Base-by-base conservation (phyloP, 2,888 invertebrate species). In the Archips crataeganus region DNA sequence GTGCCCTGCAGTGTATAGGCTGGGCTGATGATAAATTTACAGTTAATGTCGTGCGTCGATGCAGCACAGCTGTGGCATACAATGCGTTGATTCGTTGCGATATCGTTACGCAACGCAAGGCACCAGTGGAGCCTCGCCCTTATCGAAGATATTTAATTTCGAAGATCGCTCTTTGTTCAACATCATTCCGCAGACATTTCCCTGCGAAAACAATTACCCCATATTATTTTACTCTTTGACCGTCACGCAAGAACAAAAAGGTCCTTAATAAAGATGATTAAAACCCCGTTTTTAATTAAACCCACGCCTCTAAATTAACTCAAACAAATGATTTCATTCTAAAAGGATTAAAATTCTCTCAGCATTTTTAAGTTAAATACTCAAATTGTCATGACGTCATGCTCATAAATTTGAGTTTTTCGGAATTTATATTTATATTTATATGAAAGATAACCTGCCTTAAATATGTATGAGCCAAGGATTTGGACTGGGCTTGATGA, bases 251-350 rank as follows among this genome's bases (percentile, higher is more conserved):
- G 62, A 36, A 36, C 15, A 39, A 62, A 62, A 62, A 42, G 62
- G 39, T 23, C 3, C 62, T 60, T 42, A n/a, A 42, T 62, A 62
- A 62, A 42, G 62, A 62, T 62, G 62, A 62, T 62, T 62, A 62
- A 62, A 62, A 42, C 42, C 61, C 61, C 60, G 15, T 62, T 62
- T 62, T 62, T 62, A 64, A 47, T 49, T 64, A 64, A 64, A 49
- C 47, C 45, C 49, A 64, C 42, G 47, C 47, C 13, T 49, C 34
- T 32, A 49, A 36, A 64, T 64, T 64, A 64, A 64, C 47, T 64
- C n/a, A 64, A 49, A 47, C 13, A 62, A 62, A 42, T 42, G 62
- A 39, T 62, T 62, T 42, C 8, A 42, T 62, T 61, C 32, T 42
- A 10, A 39, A 62, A 42, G 36, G 39, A 62, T 62, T 42, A 62